Conservation (phyloP, 1,140 invertebrate species). For the Fopius arisanus region DNA sequence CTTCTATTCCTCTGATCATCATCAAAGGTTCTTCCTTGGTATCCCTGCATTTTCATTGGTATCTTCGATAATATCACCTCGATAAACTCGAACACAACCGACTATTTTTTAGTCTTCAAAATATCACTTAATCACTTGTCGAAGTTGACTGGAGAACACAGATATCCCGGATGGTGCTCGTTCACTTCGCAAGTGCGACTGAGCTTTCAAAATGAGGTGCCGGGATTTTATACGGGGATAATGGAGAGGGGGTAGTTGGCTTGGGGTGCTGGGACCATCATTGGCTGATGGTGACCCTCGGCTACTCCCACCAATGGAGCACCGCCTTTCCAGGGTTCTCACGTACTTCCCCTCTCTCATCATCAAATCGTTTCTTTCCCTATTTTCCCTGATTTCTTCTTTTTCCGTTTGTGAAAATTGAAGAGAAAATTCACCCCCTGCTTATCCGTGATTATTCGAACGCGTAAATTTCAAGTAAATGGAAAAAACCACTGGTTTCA, state of each 20-base stretch:
- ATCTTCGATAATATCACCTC: neutral
- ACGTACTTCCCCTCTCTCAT: neutral
- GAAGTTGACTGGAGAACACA: neutral
- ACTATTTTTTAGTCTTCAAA: neutral
- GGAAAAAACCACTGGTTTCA: neutral
- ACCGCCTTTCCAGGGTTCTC: neutral
- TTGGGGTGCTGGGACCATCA: neutral
- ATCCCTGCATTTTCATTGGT: slow-evolving; percentile 44
- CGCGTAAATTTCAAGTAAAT: slow-evolving; percentile 20
- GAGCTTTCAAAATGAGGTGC: neutral
- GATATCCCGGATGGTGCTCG: neutral
- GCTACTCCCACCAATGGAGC: neutral
- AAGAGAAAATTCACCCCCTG: neutral
- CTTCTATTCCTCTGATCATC: slow-evolving; percentile 31
- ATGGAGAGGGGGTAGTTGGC: neutral
- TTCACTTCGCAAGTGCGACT: neutral
- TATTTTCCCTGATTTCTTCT: neutral
- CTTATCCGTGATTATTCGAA: slow-evolving; percentile 30
- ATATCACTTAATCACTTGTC: neutral
- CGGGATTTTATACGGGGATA: neutral
- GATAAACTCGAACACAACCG: neutral
- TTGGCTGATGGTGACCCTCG: neutral
- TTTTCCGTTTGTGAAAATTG: neutral
- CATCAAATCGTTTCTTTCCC: neutral
- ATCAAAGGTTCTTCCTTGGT: slow-evolving; percentile 42